Evolutionary conservation across 2,113 vertebrate genomes (phyloP).

Genomic region (Amphilophus citrinellus): DNA sequence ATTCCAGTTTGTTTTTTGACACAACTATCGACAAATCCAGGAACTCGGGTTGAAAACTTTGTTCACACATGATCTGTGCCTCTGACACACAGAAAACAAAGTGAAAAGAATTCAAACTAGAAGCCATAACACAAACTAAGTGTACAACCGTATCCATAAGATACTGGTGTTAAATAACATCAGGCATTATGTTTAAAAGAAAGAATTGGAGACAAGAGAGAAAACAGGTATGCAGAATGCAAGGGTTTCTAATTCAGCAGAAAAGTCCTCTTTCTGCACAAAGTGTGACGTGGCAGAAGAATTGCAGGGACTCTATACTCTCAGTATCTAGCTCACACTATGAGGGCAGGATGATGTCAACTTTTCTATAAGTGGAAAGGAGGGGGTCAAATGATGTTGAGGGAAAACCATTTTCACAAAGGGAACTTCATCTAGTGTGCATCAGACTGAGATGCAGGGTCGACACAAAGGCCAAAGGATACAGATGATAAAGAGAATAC

Average conservation of each 20-base stretch:
- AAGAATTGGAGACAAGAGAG: fast-evolving
- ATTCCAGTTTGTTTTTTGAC: neutral
- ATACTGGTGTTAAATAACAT: neutral
- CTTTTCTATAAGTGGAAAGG: neutral
- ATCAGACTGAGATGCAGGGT: constrained; percentile 6
- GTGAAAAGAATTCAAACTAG: fast-evolving
- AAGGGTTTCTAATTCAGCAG: neutral
- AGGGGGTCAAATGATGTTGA: neutral
- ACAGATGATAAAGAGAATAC: neutral
- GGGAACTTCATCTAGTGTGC: neutral
- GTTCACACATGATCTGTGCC: neutral
- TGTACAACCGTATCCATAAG: fast-evolving
- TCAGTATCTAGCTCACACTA: neutral
- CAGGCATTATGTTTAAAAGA: neutral
- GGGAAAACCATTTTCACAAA: constrained; percentile 4
- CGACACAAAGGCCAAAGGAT: neutral
- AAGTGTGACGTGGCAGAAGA: neutral
- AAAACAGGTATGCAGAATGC: fast-evolving
- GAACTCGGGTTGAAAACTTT: neutral
- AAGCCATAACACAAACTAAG: neutral
- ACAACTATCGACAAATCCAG: neutral
- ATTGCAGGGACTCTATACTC: neutral
- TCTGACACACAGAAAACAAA: neutral
- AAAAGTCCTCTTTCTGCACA: neutral
- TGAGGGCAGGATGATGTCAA: neutral